Conservation (phyloP, 2,113 vertebrate species). For the Prionailurus bengalensis region DNA sequence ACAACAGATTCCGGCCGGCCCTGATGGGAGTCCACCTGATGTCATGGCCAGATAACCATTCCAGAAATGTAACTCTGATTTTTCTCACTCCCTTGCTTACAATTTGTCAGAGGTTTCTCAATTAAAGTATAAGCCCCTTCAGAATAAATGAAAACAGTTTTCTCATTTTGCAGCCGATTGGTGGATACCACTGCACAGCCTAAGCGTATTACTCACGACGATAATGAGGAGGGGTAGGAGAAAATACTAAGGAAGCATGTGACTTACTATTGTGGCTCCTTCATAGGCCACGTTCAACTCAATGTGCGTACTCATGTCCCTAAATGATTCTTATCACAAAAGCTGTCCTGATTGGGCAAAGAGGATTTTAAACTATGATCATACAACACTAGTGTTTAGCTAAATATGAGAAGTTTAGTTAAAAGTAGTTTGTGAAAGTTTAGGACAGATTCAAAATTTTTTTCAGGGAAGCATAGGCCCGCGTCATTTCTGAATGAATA, state of each 20-base stretch:
- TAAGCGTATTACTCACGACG: neutral
- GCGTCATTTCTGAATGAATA: neutral
- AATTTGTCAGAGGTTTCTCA: neutral
- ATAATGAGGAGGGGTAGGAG: neutral
- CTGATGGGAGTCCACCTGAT: neutral
- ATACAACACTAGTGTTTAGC: neutral
- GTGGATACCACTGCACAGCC: neutral
- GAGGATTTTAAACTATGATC: neutral
- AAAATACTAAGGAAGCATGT: neutral
- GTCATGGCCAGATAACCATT: neutral
- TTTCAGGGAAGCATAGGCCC: neutral
- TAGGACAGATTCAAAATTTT: slow-evolving; percentile 6
- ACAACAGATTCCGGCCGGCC: neutral
- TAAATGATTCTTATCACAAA: neutral
- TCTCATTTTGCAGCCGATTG: neutral
- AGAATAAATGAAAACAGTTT: neutral
- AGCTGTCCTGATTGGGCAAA: neutral
- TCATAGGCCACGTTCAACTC: neutral
- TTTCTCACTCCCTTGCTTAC: neutral
- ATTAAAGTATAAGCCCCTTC: neutral
- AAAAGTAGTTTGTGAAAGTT: slow-evolving; percentile 10
- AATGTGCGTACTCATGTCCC: neutral
- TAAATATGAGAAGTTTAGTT: neutral
- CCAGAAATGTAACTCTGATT: neutral
- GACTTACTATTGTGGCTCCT: neutral